A percentile compares a stretch with the other conserved stretches of the same genome.
Conservation (phyloP, 2,797 vertebrate genomes). For the Dipus sagitta region DNA sequence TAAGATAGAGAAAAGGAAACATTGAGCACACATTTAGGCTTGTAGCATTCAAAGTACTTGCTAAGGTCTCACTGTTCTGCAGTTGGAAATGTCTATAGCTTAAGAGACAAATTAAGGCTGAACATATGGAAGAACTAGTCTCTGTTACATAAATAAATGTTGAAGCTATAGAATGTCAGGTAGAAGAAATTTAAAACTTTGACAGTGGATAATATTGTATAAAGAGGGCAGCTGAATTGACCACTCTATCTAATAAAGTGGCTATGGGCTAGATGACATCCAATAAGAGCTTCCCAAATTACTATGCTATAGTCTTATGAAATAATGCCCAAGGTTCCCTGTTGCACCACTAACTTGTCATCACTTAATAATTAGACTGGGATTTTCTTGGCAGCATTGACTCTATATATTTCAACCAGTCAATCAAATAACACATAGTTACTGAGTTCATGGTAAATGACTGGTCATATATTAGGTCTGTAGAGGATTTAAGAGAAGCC, state of each 20-base stretch:
- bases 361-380: slow-evolving; percentile 73
- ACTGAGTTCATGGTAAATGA: slow-evolving; percentile 63
- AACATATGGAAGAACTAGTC: not conserved
- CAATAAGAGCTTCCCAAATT: slow-evolving; percentile 29
- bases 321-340: slow-evolving; percentile 55
- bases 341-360: slow-evolving; percentile 68
- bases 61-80: not conserved
- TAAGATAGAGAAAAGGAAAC: not conserved
- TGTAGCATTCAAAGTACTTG: no score
- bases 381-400: slow-evolving; percentile 64
- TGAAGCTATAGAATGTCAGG: slow-evolving; percentile 22
- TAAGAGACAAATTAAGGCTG: not conserved
- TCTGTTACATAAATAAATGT: not conserved
- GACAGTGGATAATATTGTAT: not conserved
- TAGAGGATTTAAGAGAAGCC: slow-evolving; percentile 56
- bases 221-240: slow-evolving; percentile 14
- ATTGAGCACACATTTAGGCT: not conserved
- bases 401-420: slow-evolving; percentile 52
- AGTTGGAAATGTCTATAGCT: not conserved
- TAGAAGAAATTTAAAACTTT: slow-evolving; percentile 33
- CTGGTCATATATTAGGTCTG: slow-evolving; percentile 53
- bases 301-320: slow-evolving; percentile 28
- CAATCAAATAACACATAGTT: slow-evolving; percentile 67
- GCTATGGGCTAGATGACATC: slow-evolving; percentile 15
- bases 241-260: not conserved